phyloP scores from a whole-genome alignment of 2,113 vertebrate genomes.

The Tinamus guttatus region DNA sequence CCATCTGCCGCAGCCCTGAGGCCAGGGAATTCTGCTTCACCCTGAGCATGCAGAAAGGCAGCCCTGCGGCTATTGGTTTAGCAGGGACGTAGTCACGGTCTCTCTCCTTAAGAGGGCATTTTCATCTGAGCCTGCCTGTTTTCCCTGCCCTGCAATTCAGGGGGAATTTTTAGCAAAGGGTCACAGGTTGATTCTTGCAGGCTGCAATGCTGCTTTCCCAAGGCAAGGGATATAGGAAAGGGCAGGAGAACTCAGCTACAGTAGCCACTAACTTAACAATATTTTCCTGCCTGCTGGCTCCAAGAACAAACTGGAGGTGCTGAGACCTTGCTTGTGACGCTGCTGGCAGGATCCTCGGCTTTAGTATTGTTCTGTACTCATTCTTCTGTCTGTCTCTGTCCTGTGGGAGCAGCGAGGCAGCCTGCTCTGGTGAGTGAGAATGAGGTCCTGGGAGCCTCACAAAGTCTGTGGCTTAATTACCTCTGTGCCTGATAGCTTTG shows the following conservation, averaged over 20 bases:
- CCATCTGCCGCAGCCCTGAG: not conserved
- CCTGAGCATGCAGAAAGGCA: not conserved
- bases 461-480: fast-evolving
- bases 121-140: not conserved
- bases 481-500: not conserved
- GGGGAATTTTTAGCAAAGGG: not conserved
- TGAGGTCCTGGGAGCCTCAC: not conserved
- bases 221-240: not conserved
- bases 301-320: not conserved
- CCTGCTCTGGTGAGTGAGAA: not conserved
- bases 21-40: slow-evolving; percentile 4
- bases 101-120: not conserved
- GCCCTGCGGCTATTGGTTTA: not conserved
- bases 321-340: not conserved
- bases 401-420: not conserved
- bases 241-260: not conserved
- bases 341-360: not conserved
- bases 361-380: not conserved
- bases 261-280: not conserved
- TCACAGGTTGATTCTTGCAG: not conserved
- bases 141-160: not conserved
- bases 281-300: too few species aligned
- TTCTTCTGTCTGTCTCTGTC: not conserved
- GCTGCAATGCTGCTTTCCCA: not conserved
- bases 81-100: not conserved